Evolutionary conservation across 2,797 vertebrate species (phyloP).

Genomic region (Macropus fuliginosus): DNA sequence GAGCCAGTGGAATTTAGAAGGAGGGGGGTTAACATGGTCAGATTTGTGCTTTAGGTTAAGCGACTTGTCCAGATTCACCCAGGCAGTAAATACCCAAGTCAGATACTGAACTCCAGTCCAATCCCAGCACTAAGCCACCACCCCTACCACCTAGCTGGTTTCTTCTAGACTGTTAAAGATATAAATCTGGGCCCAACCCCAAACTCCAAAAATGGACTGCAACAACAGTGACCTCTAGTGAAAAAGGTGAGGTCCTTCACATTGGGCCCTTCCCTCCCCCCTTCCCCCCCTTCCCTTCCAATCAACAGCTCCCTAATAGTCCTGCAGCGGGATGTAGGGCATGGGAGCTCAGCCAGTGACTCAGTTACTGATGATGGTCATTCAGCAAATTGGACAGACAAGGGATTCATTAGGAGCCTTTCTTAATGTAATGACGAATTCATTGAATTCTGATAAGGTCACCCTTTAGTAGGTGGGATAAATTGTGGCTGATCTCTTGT

Average conservation of each 20-base stretch:
- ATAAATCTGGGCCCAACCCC: neutral
- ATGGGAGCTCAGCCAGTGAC: neutral
- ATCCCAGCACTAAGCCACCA: neutral
- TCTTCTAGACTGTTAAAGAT: neutral
- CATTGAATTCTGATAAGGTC: conserved; percentile 74
- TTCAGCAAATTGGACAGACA: conserved; percentile 50
- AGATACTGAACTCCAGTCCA: neutral
- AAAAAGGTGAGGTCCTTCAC: neutral
- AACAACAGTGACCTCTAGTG: neutral
- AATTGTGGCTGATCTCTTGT: conserved; percentile 70
- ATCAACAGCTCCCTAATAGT: neutral
- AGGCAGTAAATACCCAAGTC: neutral
- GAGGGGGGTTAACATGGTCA: neutral
- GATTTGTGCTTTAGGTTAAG: neutral
- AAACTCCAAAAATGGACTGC: neutral
- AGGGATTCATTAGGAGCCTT: conserved; percentile 57
- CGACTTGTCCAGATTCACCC: neutral
- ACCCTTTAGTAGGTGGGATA: conserved; percentile 75
- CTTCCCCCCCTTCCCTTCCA: rapidly evolving
- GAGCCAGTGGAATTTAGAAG: neutral
- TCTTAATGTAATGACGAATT: conserved; percentile 52
- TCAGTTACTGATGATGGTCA: neutral
- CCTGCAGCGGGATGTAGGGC: neutral
- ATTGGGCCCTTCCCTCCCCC: neutral
- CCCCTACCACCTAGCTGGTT: neutral